A percentile compares a stretch with the other conserved stretches of the same genome.
phyloP scores from a whole-genome alignment of 2,113 vertebrate genomes.

The Malaclemys terrapin region DNA sequence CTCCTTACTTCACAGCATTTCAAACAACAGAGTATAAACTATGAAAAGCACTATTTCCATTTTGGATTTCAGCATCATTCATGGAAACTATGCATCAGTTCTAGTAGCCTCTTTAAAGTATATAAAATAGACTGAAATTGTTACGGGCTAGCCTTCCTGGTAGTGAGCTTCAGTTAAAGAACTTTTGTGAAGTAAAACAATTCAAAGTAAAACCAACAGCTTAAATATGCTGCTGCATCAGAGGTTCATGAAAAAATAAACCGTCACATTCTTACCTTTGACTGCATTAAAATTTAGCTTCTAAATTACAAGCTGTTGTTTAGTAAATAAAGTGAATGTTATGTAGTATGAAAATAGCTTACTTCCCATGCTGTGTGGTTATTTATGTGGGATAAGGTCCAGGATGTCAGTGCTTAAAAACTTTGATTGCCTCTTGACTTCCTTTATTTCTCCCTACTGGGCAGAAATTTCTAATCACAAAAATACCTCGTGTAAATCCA shows the following conservation, averaged over 20 bases:
- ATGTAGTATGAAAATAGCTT: slow-evolving; percentile 20
- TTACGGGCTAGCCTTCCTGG: neutral
- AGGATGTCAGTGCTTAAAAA: slow-evolving; percentile 9
- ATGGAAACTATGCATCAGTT: slow-evolving; percentile 34
- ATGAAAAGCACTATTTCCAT: neutral
- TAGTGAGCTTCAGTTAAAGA: neutral
- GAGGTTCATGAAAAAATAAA: slow-evolving; percentile 25
- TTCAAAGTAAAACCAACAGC: slow-evolving; percentile 16
- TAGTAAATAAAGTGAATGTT: slow-evolving; percentile 35
- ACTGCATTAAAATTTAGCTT: slow-evolving; percentile 1
- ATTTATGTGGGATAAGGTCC: slow-evolving; percentile 45
- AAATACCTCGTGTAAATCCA: slow-evolving; percentile 48
- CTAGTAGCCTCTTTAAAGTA: slow-evolving; percentile 15
- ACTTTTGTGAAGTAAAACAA: slow-evolving; percentile 27
- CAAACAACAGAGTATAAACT: slow-evolving; percentile 27
- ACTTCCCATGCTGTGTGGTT: slow-evolving; percentile 32
- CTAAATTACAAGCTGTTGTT: neutral
- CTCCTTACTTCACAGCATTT: slow-evolving; percentile 34
- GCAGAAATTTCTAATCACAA: slow-evolving; percentile 60
- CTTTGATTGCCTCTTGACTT: slow-evolving; percentile 24
- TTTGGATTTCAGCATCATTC: slow-evolving; percentile 22
- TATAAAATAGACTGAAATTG: neutral
- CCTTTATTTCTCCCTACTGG: slow-evolving; percentile 43
- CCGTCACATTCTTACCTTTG: neutral
- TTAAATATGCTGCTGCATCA: neutral